Base-by-base conservation (phyloP, 2,888 invertebrate genomes). In the Rhagonycha lutea region DNA sequence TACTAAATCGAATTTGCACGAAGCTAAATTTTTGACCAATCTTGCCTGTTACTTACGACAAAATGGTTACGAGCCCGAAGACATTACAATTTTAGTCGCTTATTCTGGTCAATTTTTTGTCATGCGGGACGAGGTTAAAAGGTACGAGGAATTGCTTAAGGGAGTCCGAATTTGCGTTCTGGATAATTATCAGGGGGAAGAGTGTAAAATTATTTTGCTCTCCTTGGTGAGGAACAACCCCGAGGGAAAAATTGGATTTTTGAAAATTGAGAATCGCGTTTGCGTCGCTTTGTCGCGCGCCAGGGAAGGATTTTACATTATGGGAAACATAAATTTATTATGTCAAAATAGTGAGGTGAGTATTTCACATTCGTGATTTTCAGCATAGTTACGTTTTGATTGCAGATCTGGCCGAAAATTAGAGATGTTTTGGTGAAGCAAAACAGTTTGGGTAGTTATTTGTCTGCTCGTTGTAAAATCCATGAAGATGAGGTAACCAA, bases 141-240 rank as follows among this genome's bases (percentile, higher is more conserved):
- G 73, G 61, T 47, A 47, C 47, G 7, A 26, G 7, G n/a, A 79
- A 1, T 75, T 86, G 0, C 86, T 91, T 4, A 82, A 86, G 26
- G 89, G 90, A 60, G 89, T 94, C 8, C 88, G 90, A 78, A 90
- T 94, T 18, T 90, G 92, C 0, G 92, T 92, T 0, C 92, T 95
- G 0, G 95, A 96, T 85, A 95, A 94, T 84, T 96, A 91, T 83
- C 96, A 95, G 88, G 95, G 95, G 0, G 92, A 94, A 83, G 95
- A 95, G 88, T 93, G 91, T 83, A 92, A 92, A 84, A 94, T 96
- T 83, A 92, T 95, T 70, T 89, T 96, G 79, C 86, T 96, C 77
- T 95, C 95, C 0, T 86, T 96, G n/a, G 96, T 96, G 0, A 90
- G 96, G 83, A 95, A 93, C 84, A 95, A 95, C 87, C 85, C 86